Base-by-base conservation (phyloP, 2,888 invertebrate species). In the Harpalus rufipes region DNA sequence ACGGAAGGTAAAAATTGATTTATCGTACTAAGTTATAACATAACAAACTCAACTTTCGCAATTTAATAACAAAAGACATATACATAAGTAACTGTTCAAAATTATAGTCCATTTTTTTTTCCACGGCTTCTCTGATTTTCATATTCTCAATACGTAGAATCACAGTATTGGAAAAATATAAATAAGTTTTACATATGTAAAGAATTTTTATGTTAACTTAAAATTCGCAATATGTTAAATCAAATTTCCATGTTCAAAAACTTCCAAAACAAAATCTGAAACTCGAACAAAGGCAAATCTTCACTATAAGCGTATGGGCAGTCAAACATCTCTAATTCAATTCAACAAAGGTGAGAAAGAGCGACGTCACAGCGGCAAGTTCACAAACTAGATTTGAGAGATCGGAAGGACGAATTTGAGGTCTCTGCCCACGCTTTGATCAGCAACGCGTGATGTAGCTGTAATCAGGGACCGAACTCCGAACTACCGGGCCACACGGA, bases 321-420 rank as follows among this genome's bases (percentile, higher is more conserved):
- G 56, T 78, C 78, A 78, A 32, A 78, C 78, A 78, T 25, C 25
- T 7, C 56, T 78, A 78, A 78, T 78, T 56, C 25, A 78, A 58
- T 78, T 14, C 25, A 78, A 78, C 78, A 78, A 32, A 78, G 78
- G 78, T 58, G 78, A 58, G 78, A 78, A 58, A 25, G 56, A 58
- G 21, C 25, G 18, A 7, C 16, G 44, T 16, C 12, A 41, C 16
- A 44, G 5, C 41, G 18, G 41, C 51, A 78, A 78, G 78, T 78
- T 78, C 78, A 78, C 78, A 78, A 78, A 78, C 78, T 78, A 78
- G 78, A 78, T 78, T 78, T 78, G 56, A 78, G 78, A 78, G 78
- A 78, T 78, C 78, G 78, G 78, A 58, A 78, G 56, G 78, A 78
- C 78, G 78, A 78, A 78, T 78, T 78, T 78, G 78, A 78, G 78